phyloP scores from a whole-genome alignment of 2,797 vertebrate species.

The Fringilla coelebs region DNA sequence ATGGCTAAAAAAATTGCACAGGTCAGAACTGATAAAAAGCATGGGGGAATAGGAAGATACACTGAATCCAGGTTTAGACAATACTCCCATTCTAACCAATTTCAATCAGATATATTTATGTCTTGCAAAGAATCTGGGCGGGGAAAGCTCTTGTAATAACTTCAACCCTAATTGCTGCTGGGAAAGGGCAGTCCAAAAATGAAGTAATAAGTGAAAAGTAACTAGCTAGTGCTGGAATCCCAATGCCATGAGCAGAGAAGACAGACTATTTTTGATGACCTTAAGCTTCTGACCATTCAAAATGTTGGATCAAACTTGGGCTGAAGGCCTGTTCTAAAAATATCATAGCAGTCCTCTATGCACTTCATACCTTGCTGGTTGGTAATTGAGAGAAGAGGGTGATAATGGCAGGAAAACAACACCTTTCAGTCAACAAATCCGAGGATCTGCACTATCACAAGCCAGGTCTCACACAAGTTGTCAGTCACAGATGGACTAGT shows the following conservation, averaged over 20 bases:
- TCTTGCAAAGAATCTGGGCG: neutral
- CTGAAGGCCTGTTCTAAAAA: slow-evolving; percentile 17
- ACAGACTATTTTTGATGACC: neutral
- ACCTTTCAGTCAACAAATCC: neutral
- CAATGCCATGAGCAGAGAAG: neutral
- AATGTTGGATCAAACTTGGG: neutral
- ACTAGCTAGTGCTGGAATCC: neutral
- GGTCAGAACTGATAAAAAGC: neutral
- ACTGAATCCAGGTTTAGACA: neutral
- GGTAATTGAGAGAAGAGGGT: neutral
- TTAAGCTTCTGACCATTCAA: neutral
- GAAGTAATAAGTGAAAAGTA: neutral
- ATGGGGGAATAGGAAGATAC: neutral
- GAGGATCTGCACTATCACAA: neutral
- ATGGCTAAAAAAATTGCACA: neutral
- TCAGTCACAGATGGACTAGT: neutral
- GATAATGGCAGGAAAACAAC: neutral
- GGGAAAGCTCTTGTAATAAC: neutral
- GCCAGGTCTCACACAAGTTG: neutral
- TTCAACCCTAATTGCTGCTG: neutral
- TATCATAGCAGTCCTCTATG: neutral
- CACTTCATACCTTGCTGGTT: neutral
- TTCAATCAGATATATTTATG: neutral
- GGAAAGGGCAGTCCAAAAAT: neutral
- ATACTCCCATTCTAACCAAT: neutral